Conservation (phyloP, 1,140 invertebrate genomes). For the Saccostrea cuccullata region DNA sequence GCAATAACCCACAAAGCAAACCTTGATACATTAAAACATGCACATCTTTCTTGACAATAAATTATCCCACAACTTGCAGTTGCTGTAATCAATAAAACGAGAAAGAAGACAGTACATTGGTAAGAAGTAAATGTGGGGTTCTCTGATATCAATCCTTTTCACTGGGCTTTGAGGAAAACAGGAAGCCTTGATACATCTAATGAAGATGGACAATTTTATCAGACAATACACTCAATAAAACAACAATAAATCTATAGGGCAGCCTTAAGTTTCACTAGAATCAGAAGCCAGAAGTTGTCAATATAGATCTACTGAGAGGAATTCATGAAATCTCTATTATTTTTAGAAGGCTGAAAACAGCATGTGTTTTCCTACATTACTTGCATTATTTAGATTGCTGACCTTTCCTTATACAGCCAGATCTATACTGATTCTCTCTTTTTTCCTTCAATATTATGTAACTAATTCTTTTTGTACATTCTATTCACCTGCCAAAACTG, state of each 20-base stretch:
- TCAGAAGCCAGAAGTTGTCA: background rate
- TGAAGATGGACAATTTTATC: slow-evolving; percentile 27
- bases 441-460: background rate
- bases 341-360: background rate
- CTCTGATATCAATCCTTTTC: background rate
- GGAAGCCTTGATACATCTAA: slow-evolving; percentile 15
- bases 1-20: background rate
- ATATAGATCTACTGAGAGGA: slow-evolving; percentile 6
- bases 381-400: slow-evolving; percentile 28
- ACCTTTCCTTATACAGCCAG: slow-evolving; percentile 8
- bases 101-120: background rate
- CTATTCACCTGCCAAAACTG: too few relatives aligned
- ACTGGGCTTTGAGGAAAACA: slow-evolving; percentile 12
- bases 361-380: background rate
- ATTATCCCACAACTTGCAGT: slow-evolving; percentile 9
- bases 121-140: background rate
- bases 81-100: slow-evolving; percentile 7
- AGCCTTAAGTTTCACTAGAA: background rate
- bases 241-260: background rate
- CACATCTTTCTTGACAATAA: slow-evolving; percentile 7
- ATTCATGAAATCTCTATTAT: slow-evolving; percentile 12
- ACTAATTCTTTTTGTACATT: background rate
- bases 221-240: slow-evolving; percentile 25
- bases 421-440: background rate
- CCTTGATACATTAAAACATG: slow-evolving; percentile 21